Conservation (phyloP, 2,113 vertebrate genomes). For the Typhlomys cinereus region DNA sequence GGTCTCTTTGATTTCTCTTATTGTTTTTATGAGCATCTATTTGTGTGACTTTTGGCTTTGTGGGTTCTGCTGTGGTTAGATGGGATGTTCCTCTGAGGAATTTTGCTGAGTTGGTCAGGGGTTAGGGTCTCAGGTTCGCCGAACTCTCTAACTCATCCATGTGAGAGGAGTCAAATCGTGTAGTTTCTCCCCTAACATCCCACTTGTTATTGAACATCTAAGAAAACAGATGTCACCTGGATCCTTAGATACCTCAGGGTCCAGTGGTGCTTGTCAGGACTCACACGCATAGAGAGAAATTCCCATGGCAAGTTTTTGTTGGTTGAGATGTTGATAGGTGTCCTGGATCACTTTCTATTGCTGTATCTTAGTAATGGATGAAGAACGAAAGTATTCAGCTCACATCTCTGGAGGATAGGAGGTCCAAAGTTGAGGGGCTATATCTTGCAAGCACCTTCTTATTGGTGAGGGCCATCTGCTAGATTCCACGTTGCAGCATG, state of each 20-base stretch:
- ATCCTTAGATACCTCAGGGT: neutral
- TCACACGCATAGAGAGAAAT: neutral
- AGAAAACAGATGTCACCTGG: neutral
- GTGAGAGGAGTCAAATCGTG: neutral
- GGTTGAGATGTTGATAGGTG: neutral
- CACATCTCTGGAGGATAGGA: neutral
- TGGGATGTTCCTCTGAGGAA: neutral
- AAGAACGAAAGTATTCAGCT: neutral
- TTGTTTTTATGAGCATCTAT: neutral
- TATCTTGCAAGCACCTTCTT: neutral
- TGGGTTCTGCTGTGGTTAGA: neutral
- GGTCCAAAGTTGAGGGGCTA: neutral
- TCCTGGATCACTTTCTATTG: neutral
- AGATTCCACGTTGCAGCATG: neutral
- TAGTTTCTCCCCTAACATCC: neutral
- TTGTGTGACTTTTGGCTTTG: neutral
- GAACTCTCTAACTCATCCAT: neutral
- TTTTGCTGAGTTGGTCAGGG: neutral
- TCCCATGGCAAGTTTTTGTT: neutral
- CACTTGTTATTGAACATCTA: neutral
- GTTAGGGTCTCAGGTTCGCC: neutral
- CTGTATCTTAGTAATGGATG: neutral
- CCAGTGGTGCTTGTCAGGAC: neutral
- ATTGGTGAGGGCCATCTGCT: neutral
- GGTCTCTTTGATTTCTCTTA: neutral